Evolutionary conservation across 64 coral and sea anemone genomes (phyloP), one percentile per base, ranked within the genome.

Genomic region (Orbicella faveolata): DNA sequence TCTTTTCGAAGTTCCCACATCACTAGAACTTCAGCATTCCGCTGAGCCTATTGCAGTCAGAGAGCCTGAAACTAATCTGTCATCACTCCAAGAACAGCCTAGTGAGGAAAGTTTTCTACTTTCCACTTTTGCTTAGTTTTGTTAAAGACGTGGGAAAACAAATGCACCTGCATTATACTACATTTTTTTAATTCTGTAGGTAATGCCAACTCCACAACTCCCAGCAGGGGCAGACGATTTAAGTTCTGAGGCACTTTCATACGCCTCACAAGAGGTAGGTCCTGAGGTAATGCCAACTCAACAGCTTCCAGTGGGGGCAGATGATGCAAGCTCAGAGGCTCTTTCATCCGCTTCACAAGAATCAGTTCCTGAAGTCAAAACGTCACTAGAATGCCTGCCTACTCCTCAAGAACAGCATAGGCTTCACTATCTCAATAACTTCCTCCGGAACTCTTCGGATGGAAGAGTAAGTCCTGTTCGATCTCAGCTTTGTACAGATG

Each of bases 381-480:
- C 78, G 20, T 80, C 78, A 20, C 52, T 30, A 30, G 78, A 80
- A 61, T 80, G 78, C 23, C 78, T 61, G 78, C 78, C 78, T 9
- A 80, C 78, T 80, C 78, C 78, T 30, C 78, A 80, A 26, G 78
- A 33, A 30, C 20, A 80, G 78, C 78, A 80, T 30, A 80, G n/a
- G 52, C 78, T 80, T 21, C 76, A 54, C 16, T 8, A 11, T 30
- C 78, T 90, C 0, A 90, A 81, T 53, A 80, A 81, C 36, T 90
- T 90, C 0, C 61, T 82, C 23, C 9, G 30, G 67, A 90, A 18
- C 11, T 25, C 78, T 9, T 2, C 88, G 21, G 77, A 81, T 15
- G 65, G 89, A 25, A 81, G 89, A 53, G 78, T 90, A 23, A 90
- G 76, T 73, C 89, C 89, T 3, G 65, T 90, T 18, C 41, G 89